Evolutionary conservation across 2,888 invertebrate genomes (phyloP).

Genomic region (Apomyelois bistriatella): DNA sequence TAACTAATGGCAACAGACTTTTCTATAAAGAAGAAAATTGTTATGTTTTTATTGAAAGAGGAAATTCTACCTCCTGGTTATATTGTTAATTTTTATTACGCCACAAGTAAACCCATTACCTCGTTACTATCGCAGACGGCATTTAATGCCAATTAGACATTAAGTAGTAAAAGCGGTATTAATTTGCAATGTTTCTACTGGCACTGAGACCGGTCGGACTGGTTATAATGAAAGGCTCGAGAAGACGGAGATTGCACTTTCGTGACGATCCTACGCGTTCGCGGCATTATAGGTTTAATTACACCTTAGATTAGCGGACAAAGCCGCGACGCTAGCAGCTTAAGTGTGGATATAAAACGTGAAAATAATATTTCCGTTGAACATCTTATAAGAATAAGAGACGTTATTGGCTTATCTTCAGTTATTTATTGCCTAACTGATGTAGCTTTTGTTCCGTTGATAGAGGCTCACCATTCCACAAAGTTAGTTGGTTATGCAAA

Average conservation of each 20-base stretch:
- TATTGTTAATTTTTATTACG: neutral
- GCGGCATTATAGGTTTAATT: constrained; percentile 22
- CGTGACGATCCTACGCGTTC: constrained; percentile 27
- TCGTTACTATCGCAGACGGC: neutral
- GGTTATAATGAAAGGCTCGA: constrained; percentile 39
- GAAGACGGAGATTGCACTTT: constrained; percentile 45
- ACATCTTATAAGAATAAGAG: neutral
- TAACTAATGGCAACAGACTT: neutral
- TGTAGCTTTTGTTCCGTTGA: neutral
- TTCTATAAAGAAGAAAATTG: neutral
- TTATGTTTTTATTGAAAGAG: neutral
- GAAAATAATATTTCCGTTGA: neutral
- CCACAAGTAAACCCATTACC: constrained; percentile 2
- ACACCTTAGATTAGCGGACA: constrained; percentile 21
- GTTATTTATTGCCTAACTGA: neutral
- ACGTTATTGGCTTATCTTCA: neutral
- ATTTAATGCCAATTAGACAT: constrained; percentile 9
- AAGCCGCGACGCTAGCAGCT: neutral
- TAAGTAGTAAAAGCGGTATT: constrained; percentile 37
- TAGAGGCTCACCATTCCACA: no score
- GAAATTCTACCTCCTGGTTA: neutral
- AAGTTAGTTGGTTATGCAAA: no score
- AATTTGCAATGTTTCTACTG: constrained; percentile 35
- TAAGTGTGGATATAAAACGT: neutral
- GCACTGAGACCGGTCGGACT: constrained; percentile 33